Conservation (phyloP, 2,888 invertebrate genomes). For the Cistogaster globosa region DNA sequence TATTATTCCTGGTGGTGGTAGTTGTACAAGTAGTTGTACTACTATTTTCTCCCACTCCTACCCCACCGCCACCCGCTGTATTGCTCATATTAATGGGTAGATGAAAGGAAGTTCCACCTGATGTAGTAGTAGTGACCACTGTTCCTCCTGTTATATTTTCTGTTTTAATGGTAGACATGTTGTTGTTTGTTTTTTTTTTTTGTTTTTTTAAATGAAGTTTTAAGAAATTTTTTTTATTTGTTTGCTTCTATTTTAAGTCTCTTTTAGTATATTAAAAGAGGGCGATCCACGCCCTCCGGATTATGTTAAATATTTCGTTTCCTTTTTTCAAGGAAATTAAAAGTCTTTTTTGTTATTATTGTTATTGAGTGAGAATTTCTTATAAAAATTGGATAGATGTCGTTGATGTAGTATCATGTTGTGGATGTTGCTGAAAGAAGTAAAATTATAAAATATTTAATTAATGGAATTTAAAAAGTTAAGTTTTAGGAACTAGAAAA, state of each 20-base stretch:
- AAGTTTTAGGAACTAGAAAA: too few species aligned
- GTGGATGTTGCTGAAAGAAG: slow-evolving; percentile 73
- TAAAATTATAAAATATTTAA: not conserved
- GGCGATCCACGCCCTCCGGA: slow-evolving; percentile 69
- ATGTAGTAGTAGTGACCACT: slow-evolving; percentile 73
- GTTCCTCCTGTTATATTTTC: slow-evolving; percentile 65
- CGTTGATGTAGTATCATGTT: slow-evolving; percentile 80
- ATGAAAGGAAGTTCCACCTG: slow-evolving; percentile 70
- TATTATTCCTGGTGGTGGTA: slow-evolving; percentile 83
- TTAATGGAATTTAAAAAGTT: not conserved
- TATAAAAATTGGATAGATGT: slow-evolving; percentile 80
- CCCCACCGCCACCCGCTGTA: slow-evolving; percentile 35
- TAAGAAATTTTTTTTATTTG: slow-evolving; percentile 14
- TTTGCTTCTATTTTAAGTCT: slow-evolving; percentile 51
- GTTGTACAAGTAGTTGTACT: slow-evolving; percentile 71
- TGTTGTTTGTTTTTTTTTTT: slow-evolving; percentile 7
- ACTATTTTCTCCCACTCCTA: slow-evolving; percentile 26
- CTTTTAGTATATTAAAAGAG: slow-evolving; percentile 48
- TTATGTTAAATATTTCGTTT: not conserved
- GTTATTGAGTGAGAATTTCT: slow-evolving; percentile 74
- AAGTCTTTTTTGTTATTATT: slow-evolving; percentile 66
- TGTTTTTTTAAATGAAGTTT: not conserved
- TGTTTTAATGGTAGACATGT: slow-evolving; percentile 74
- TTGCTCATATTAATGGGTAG: slow-evolving; percentile 75
- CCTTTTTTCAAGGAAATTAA: slow-evolving; percentile 29